Percentiles rank a stretch among this genome's conserved stretches.
These are phyloP conservation scores for Dione vanillae DNA, from an alignment of 2,888 invertebrate genomes.

Conservation along the genomic window DNA sequence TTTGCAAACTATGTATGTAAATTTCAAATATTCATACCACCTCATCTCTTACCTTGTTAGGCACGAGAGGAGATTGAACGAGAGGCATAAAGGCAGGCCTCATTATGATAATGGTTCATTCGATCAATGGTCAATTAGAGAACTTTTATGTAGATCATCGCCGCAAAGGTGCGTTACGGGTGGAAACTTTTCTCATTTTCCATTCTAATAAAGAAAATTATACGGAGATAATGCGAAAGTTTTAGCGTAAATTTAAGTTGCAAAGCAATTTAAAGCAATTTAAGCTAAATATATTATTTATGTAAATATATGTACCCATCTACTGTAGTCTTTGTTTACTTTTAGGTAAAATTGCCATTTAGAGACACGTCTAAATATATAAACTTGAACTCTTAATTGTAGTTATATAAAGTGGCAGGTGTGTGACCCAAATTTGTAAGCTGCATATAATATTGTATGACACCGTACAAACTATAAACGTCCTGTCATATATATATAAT, in stretches of 20 bases:
- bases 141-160: constrained; percentile 26
- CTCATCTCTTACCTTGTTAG: background rate
- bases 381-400: too few species aligned
- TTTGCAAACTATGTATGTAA: background rate
- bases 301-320: background rate
- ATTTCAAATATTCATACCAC: background rate
- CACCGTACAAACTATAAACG: too few species aligned
- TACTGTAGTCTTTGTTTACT: too few species aligned
- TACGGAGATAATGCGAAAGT: background rate
- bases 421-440: too few species aligned
- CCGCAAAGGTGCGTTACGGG: constrained; percentile 14
- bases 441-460: too few species aligned
- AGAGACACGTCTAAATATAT: too few species aligned
- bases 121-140: constrained; percentile 36
- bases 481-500: too few species aligned
- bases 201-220: constrained; percentile 27
- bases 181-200: constrained; percentile 22
- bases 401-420: too few species aligned
- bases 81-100: constrained; percentile 17
- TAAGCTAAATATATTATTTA: background rate
- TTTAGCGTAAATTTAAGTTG: constrained; percentile 18
- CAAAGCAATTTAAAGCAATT: background rate
- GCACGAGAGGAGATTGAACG: constrained; percentile 10
- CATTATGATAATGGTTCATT: constrained; percentile 33
- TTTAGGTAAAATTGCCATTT: too few species aligned